Evolutionary conservation across 1,140 invertebrate species (phyloP), one percentile per base, ranked within the genome.

Genomic region (Brachionus paranguensis): DNA sequence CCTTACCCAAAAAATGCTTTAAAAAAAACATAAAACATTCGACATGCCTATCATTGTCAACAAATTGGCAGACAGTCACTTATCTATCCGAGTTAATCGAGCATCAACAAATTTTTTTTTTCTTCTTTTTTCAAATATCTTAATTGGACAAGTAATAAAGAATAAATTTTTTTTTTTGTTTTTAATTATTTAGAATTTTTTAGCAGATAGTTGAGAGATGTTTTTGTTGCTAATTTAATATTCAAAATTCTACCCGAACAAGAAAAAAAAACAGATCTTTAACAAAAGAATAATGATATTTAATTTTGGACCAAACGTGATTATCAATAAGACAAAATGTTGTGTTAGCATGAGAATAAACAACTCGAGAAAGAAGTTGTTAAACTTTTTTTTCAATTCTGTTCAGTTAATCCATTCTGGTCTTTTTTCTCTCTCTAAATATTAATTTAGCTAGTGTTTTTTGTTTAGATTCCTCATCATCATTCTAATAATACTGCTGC

Each of bases 321-420:
- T 60, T 41, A 70, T 37, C 37, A 70, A 37, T 37, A 68, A 70
- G 37, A 70, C 37, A 70, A 70, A 12, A 14, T 24, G 11, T 70
- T 70, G 29, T 70, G 65, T 70, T 70, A 33, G 65, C 33, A 33
- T 70, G 65, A 70, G 65, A 70, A 70, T 37, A 33, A 70, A 41
- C 65, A 70, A 70, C 47, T 53, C 17, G 47, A 53, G n/a, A 53
- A 1, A 6, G n/a, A 3, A 53, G 47, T 17, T 53, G 11, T 53
- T 53, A 53, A n/a, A 37, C 5, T 37, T 37, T 37, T 20, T 60
- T 20, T 55, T 4, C 1, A 55, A n/a, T 33, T 33, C 29, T 33
- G 29, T 33, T 33, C 29, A 50, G 14, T 55, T 55, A 7, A 55
- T 60, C 53, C 17, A 60, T 24, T 60, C 53, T 60, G n/a, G 53